Base-by-base conservation (phyloP, 2,888 invertebrate genomes). In the Microplitis deprimator region DNA sequence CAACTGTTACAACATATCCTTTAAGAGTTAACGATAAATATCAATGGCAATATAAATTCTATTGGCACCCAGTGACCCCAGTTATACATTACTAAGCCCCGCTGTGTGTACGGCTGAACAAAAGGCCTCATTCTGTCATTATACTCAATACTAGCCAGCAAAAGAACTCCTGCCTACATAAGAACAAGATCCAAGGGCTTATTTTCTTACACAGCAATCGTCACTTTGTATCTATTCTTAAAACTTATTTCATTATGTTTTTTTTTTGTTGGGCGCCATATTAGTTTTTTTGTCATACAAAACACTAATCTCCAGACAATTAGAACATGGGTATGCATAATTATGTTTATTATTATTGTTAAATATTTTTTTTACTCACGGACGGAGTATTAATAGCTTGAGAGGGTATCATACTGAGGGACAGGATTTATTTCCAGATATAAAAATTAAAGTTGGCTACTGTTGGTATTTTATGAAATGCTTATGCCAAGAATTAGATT, bases 101-200 rank as follows among this genome's bases (percentile, higher is more conserved):
- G 29, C 29, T 29, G 29, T 29, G 29, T 73, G 20, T 41, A 20
- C 79, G 62, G 68, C 10, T 80, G 76, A 84, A 87, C 85, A 88
- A 87, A 85, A 86, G 29, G 87, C 78, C 83, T 83, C 84, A 83
- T 87, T 84, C 86, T 86, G 84, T 86, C 85, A 83, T 87, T 88
- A 86, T 84, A 41, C 29, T 29, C 29, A 29, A 29, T 29, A 29
- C 29, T 29, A 29, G 29, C 29, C 29, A 29, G 29, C 29, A 29
- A 29, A 29, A 29, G 29, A 29, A 29, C 29, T 87, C 84, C 87
- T 86, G 83, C 81, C 29, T 29, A 29, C 29, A 29, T 29, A 78
- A 80, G 82, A 81, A 81, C 84, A 80, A 83, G 78, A 80, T 79
- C 81, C 81, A 80, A 83, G 83, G 83, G 85, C 82, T 84, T 83